Base-by-base conservation (phyloP, 2,888 invertebrate species). In the Endomychus coccineus region DNA sequence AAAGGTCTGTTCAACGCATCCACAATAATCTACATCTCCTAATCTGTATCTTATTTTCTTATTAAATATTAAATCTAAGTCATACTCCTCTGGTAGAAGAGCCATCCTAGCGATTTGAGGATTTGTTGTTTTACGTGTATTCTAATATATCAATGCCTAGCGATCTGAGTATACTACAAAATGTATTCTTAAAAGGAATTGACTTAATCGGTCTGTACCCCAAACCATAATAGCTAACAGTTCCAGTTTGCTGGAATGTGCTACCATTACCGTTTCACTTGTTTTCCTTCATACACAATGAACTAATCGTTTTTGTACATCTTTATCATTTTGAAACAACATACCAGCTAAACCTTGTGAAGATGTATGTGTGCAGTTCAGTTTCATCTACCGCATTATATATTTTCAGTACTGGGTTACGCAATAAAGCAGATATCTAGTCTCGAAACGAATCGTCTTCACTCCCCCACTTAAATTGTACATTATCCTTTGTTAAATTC, bases 131-230 rank as follows among this genome's bases (percentile, higher is more conserved):
- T 48, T 51, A 14, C 44, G 35, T 0, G 36, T 34, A 21, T 54
- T 50, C 5, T 50, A 27, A 34, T 48, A 47, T 1, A 50, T 34
- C 2, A 56, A 27, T 1, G 51, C 50, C 35, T 51, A 51, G 30
- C 52, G 52, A 40, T 57, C 57, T 0, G 49, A 54, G 1, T 50
- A 31, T 4, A 58, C 38, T 13, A 40, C 51, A 27, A 56, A 50
- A 13, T 32, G 27, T 4, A 54, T 46, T 2, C 49, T 48, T n/a
- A 53, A 31, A 4, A 54, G 27, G 27, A 52, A 44, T 5, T 44
- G 25, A 5, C 51, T 17, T 21, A 53, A 45, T 16, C 50, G 42
- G n/a, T 51, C 44, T 0, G 51, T 12, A 0, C 45, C 35, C 31
- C 51, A 53, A 1, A 56, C 44, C n/a, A n/a, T n/a, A 4, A 56